phyloP scores from a whole-genome alignment of 1,140 invertebrate species.

The Sinonovacula constricta region DNA sequence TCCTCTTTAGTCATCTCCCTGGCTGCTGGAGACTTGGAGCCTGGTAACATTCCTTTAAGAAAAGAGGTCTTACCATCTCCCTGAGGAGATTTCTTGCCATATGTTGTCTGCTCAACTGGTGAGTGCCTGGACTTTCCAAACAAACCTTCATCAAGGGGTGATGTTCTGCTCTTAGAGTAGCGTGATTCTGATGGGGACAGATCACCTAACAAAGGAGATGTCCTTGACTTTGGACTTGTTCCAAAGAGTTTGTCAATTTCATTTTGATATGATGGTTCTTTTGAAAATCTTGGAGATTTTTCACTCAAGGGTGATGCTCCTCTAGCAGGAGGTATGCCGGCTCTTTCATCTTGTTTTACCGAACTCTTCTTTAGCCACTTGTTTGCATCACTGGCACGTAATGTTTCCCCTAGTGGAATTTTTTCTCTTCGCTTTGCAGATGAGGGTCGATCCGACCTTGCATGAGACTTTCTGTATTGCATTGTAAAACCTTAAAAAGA shows the following conservation, averaged over 20 bases:
- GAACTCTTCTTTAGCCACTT: slow-evolving; percentile 21
- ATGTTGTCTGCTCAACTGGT: background rate
- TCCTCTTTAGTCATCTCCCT: slow-evolving; percentile 34
- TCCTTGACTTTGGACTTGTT: slow-evolving; percentile 3
- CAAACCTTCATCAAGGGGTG: slow-evolving; percentile 19
- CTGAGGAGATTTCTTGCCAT: background rate
- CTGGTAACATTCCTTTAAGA: no score
- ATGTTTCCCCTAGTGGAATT: slow-evolving; percentile 27
- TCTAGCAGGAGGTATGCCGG: slow-evolving; percentile 19
- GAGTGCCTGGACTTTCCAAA: slow-evolving; percentile 10
- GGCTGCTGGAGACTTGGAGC: background rate
- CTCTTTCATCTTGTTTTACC: slow-evolving; percentile 30
- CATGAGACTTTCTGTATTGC: slow-evolving; percentile 21
- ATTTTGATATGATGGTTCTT: background rate
- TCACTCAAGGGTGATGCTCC: slow-evolving; percentile 25
- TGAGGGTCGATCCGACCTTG: slow-evolving; percentile 19
- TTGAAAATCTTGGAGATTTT: slow-evolving; percentile 38
- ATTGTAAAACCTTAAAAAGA: slow-evolving; percentile 21
- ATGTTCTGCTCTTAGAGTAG: slow-evolving; percentile 9
- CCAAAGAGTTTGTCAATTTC: slow-evolving; percentile 45
- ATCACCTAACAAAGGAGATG: slow-evolving; percentile 27
- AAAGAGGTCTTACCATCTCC: background rate
- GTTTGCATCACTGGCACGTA: slow-evolving; percentile 23
- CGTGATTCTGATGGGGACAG: no score
- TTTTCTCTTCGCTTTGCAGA: slow-evolving; percentile 35